Percentiles rank a stretch among this genome's conserved stretches.
These are phyloP conservation scores for Drosophila varians DNA, from an alignment of 1,140 invertebrate species.

Conservation along the genomic window DNA sequence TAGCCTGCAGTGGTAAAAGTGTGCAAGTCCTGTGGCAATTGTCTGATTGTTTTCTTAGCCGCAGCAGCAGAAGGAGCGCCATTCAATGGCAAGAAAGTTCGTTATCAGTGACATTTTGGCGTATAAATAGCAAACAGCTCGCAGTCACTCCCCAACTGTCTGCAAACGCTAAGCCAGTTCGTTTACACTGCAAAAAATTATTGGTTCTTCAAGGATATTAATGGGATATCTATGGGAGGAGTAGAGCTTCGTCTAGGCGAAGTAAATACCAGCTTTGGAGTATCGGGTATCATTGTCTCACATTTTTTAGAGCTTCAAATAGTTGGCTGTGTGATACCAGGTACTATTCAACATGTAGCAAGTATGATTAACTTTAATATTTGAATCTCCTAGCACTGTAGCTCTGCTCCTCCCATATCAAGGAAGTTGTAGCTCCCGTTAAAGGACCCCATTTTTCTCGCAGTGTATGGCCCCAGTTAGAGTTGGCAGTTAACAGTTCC, in stretches of 20 bases:
- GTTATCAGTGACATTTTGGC: conserved; percentile 77
- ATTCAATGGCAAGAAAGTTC: conserved; percentile 63
- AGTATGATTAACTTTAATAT: too few species aligned
- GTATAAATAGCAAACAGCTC: conserved; percentile 59
- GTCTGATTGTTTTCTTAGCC: conserved; percentile 79
- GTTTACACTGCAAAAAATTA: conserved; percentile 8
- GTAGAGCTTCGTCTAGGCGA: not conserved
- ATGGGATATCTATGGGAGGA: too few species aligned
- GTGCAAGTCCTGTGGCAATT: conserved; percentile 75
- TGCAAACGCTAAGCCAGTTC: conserved; percentile 5
- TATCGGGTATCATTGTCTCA: not conserved
- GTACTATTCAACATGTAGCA: too few species aligned
- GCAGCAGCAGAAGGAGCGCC: conserved; percentile 52
- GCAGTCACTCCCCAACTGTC: conserved; percentile 10
- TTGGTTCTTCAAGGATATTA: too few species aligned
- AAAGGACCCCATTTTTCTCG: not conserved
- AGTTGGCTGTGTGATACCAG: not conserved
- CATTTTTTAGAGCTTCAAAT: not conserved
- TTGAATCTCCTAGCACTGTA: too few species aligned
- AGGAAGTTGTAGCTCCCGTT: too few species aligned
- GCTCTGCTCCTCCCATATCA: too few species aligned
- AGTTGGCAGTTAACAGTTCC: conserved; percentile 40
- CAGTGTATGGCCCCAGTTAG: conserved; percentile 2
- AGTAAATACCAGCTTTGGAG: not conserved
- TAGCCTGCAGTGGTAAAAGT: conserved; percentile 60